Percentiles rank a stretch among this genome's conserved stretches.
phyloP scores from a whole-genome alignment of 1,140 invertebrate species.

The Heliothis virescens region DNA sequence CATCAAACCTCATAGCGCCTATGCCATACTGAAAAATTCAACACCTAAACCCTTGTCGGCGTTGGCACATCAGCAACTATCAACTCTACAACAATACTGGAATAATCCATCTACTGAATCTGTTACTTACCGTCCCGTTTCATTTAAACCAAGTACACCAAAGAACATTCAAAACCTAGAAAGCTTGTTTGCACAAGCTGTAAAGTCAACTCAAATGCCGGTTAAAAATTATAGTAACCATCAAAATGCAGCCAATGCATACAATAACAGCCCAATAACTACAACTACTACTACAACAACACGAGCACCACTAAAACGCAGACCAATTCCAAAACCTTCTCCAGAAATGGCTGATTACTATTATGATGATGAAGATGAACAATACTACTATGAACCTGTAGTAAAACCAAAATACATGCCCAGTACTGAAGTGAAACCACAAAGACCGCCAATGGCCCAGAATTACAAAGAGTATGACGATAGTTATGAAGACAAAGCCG shows the following conservation, averaged over 20 bases:
- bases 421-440: constrained; percentile 86
- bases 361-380: constrained; percentile 85
- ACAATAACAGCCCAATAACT: constrained; percentile 16
- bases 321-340: constrained; percentile 84
- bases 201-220: constrained; percentile 57
- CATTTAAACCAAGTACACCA: constrained; percentile 60
- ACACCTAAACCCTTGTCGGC: constrained; percentile 72
- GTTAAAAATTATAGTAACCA: constrained; percentile 55
- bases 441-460: constrained; percentile 83
- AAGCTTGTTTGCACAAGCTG: constrained; percentile 63
- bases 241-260: constrained; percentile 40
- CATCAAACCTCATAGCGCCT: constrained; percentile 62
- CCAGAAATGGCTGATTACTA: constrained; percentile 87
- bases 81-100: constrained; percentile 76
- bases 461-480: constrained; percentile 85
- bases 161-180: constrained; percentile 61
- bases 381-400: constrained; percentile 86
- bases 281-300: constrained; percentile 60
- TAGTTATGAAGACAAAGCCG: constrained; percentile 66
- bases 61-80: constrained; percentile 71
- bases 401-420: constrained; percentile 88
- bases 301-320: constrained; percentile 69
- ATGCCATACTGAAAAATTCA: constrained; percentile 63
- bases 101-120: constrained; percentile 63
- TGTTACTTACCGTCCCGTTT: constrained; percentile 59